Conservation (phyloP, 2,797 vertebrate species). For the Muscicapa comitata region DNA sequence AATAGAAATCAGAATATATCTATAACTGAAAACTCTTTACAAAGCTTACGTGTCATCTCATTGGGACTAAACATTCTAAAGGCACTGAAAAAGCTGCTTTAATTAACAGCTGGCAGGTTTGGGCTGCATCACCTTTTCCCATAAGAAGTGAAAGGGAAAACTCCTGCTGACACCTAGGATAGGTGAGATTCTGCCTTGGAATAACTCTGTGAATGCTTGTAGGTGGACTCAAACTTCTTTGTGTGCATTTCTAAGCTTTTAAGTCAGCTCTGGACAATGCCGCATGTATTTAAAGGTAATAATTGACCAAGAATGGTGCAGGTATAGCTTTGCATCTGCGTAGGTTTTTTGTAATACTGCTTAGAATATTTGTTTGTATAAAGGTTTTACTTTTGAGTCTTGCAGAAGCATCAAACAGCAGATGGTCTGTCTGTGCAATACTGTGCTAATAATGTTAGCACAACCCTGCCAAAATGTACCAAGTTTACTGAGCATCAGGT, state of each 20-base stretch:
- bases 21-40: not conserved
- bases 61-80: not conserved
- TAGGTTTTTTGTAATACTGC: not conserved
- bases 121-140: not conserved
- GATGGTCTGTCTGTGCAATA: not conserved
- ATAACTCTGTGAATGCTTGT: not conserved
- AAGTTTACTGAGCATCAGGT: not conserved
- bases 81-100: not conserved
- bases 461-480: not conserved
- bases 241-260: not conserved
- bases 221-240: not conserved
- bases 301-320: not conserved
- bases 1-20: not conserved
- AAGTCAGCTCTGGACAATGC: not conserved
- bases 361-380: not conserved
- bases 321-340: not conserved
- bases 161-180: not conserved
- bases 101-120: not conserved
- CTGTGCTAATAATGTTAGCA: not conserved
- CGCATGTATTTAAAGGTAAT: not conserved
- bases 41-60: not conserved
- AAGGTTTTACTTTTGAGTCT: not conserved
- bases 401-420: not conserved
- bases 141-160: not conserved
- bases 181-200: not conserved